A percentile compares a stretch with the other conserved stretches of the same genome.
phyloP scores from a whole-genome alignment of 2,113 vertebrate genomes.

The Arvicanthis niloticus region DNA sequence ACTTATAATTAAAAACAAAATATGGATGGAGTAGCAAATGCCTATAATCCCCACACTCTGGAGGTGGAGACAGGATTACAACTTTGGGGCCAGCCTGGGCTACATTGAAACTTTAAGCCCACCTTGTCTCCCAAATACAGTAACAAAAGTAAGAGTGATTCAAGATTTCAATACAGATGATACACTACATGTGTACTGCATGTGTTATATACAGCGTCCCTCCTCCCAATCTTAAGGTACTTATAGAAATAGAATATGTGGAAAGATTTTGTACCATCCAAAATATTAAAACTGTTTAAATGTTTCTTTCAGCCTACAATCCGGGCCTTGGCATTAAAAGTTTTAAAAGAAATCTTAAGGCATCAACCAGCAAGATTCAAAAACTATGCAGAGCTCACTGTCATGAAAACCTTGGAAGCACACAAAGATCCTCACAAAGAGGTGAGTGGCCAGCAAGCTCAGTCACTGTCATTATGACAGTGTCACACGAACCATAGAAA shows the following conservation, averaged over 20 bases:
- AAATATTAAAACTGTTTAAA: conserved; percentile 59
- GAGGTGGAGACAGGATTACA: background rate
- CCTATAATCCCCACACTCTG: background rate
- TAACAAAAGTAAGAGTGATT: background rate
- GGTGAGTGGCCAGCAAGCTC: conserved; percentile 83
- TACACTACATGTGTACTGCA: background rate
- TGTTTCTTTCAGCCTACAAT: conserved; percentile 92
- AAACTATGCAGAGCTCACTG: conserved; percentile 97
- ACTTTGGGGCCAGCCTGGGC: background rate
- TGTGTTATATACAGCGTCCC: background rate
- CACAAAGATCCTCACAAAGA: conserved; percentile 98
- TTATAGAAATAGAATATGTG: conserved; percentile 36
- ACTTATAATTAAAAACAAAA: background rate
- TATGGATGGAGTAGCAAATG: background rate
- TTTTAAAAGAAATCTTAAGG: conserved; percentile 95
- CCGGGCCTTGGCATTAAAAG: conserved; percentile 94
- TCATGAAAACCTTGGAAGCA: conserved; percentile 97
- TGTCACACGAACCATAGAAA: background rate
- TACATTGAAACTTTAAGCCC: background rate
- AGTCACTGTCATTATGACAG: background rate
- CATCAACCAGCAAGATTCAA: conserved; percentile 98
- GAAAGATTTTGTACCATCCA: background rate
- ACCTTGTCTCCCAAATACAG: background rate
- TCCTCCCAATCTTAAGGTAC: background rate
- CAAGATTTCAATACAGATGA: conserved; percentile 6